phyloP scores from a whole-genome alignment of 2,113 vertebrate species.

The Oxygymnocypris stewartii region DNA sequence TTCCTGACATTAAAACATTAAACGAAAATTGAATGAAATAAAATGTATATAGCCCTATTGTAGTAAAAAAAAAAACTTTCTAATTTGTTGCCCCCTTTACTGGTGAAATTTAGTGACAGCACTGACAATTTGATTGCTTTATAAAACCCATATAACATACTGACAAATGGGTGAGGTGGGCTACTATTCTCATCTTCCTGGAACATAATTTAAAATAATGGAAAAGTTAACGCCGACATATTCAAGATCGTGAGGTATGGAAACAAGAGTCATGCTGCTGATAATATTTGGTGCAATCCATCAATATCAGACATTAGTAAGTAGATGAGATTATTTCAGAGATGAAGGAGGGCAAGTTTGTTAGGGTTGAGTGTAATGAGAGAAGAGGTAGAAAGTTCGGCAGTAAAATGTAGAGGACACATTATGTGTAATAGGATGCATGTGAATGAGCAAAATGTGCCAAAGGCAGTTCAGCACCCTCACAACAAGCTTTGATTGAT shows the following conservation, averaged over 20 bases:
- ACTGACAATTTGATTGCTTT: not conserved
- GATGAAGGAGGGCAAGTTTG: slow-evolving; percentile 10
- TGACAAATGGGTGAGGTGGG: not conserved
- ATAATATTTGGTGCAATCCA: not conserved
- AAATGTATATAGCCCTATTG: not conserved
- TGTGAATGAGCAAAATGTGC: slow-evolving; percentile 36
- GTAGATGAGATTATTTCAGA: not conserved
- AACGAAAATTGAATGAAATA: not conserved
- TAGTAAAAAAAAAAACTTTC: not conserved
- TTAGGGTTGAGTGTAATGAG: slow-evolving; percentile 1
- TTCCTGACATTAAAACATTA: slow-evolving; percentile 4
- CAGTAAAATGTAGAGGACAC: slow-evolving; percentile 21
- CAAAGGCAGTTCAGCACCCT: slow-evolving; percentile 47
- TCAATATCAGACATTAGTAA: slow-evolving; percentile 23
- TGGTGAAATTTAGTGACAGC: not conserved
- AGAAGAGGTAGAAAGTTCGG: not conserved
- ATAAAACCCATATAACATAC: not conserved
- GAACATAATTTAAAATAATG: slow-evolving; percentile 9
- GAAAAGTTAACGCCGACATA: not conserved
- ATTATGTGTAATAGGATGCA: slow-evolving; percentile 29
- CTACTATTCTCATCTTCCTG: not conserved
- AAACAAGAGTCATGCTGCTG: not conserved
- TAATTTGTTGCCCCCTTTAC: not conserved
- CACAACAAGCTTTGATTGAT: slow-evolving; percentile 66
- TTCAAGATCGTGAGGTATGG: not conserved